Percentiles rank a stretch among this genome's conserved stretches.
phyloP scores from a whole-genome alignment of 2,888 invertebrate genomes.

The Drosophila birchii region DNA sequence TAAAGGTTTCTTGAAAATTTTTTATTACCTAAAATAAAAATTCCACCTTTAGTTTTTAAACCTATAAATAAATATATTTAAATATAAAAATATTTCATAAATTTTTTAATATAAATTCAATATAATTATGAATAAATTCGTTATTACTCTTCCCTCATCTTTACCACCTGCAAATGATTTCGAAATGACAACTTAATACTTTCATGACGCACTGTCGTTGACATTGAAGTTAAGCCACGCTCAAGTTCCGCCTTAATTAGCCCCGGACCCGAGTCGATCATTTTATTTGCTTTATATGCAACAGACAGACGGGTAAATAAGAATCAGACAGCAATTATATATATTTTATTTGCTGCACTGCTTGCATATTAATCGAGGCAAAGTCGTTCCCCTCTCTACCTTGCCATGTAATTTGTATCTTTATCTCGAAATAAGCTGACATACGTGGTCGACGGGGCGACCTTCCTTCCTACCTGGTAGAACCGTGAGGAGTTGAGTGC shows the following conservation, averaged over 20 bases:
- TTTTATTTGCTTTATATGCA: conserved; percentile 54
- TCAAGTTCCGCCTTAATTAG: conserved; percentile 67
- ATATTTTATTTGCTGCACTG: conserved; percentile 62
- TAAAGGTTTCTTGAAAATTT: too few species aligned
- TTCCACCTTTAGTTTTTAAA: neutral
- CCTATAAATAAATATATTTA: too few species aligned
- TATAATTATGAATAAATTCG: neutral
- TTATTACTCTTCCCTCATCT: neutral
- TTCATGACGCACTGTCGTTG: conserved; percentile 6
- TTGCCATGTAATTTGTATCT: conserved; percentile 44
- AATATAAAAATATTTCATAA: too few species aligned
- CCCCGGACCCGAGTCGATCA: conserved; percentile 49
- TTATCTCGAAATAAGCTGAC: conserved; percentile 45
- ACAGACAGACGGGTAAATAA: conserved; percentile 34
- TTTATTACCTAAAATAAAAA: neutral
- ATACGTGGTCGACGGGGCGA: conserved; percentile 42
- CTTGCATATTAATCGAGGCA: conserved; percentile 64
- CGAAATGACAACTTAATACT: conserved; percentile 6
- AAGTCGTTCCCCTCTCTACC: conserved; percentile 23
- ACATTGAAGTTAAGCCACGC: conserved; percentile 24
- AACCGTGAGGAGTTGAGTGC: conserved; percentile 23
- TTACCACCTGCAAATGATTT: neutral
- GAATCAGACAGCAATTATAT: conserved; percentile 51
- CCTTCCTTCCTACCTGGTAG: conserved; percentile 33
- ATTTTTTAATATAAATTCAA: too few species aligned